phyloP scores from a whole-genome alignment of 1,140 invertebrate genomes.

The Drosophila bocqueti region DNA sequence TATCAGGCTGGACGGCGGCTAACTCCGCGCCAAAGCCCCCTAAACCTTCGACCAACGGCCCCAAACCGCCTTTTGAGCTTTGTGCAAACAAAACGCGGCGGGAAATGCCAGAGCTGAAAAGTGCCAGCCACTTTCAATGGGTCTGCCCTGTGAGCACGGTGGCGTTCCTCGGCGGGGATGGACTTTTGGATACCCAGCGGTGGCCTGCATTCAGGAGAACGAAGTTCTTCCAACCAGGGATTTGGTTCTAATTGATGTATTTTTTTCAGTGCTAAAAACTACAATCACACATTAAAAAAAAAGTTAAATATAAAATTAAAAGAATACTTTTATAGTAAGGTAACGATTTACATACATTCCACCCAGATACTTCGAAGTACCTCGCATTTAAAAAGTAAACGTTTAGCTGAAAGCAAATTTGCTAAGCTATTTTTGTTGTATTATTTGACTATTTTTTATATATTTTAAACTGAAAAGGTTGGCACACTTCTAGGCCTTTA shows the following conservation, averaged over 20 bases:
- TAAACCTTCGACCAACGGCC: neutral
- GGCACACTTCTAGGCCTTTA: slow-evolving; percentile 58
- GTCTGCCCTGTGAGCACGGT: neutral
- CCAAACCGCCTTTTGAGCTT: slow-evolving; percentile 59
- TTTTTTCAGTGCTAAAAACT: too few relatives aligned
- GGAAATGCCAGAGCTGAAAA: slow-evolving; percentile 57
- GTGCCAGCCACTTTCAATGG: slow-evolving; percentile 62
- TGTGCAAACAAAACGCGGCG: slow-evolving; percentile 72
- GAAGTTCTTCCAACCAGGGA: neutral
- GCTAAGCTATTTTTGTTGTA: slow-evolving; percentile 42
- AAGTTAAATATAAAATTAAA: too few relatives aligned
- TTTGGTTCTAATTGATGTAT: neutral
- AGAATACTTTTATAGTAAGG: neutral
- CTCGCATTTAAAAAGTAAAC: neutral
- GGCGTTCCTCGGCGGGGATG: too few relatives aligned
- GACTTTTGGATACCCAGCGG: slow-evolving; percentile 12
- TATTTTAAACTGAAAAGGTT: slow-evolving; percentile 39
- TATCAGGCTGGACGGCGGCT: slow-evolving; percentile 70
- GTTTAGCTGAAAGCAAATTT: slow-evolving; percentile 58
- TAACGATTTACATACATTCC: too few relatives aligned
- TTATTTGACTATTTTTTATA: slow-evolving; percentile 28
- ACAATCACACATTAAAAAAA: too few relatives aligned
- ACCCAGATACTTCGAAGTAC: neutral
- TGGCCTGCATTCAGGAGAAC: too few relatives aligned
- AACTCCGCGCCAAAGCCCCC: slow-evolving; percentile 5